These are phyloP conservation scores for Argentina silus DNA, from an alignment of 2,797 vertebrate genomes.

Conservation along the genomic window DNA sequence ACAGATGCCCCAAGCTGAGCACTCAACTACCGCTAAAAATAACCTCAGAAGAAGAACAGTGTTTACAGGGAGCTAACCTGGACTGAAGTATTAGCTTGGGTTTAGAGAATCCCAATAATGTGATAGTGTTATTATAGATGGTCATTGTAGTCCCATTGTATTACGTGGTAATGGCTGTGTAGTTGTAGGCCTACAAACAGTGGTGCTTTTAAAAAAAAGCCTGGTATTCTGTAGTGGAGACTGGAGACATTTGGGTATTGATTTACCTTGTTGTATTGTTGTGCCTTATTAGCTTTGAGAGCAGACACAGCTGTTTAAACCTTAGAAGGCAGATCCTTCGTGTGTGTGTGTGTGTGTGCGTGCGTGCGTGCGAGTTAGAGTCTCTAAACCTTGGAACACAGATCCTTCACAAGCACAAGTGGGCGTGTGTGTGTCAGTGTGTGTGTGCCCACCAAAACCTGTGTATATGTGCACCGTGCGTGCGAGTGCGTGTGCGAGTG, in stretches of 20 bases:
- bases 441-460: neutral
- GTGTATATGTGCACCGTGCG: neutral
- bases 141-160: too few species aligned
- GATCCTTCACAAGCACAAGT: too few species aligned
- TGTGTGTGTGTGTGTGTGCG: neutral
- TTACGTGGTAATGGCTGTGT: too few species aligned
- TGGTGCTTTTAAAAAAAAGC: too few species aligned
- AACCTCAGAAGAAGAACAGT: slow-evolving; percentile 18
- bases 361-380: neutral
- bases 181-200: too few species aligned
- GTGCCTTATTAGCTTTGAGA: too few species aligned
- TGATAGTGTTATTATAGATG: too few species aligned
- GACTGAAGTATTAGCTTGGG: neutral
- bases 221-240: too few species aligned
- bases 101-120: neutral
- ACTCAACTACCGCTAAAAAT: slow-evolving; percentile 31
- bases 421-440: neutral
- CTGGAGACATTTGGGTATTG: too few species aligned
- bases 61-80: neutral
- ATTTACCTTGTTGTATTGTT: too few species aligned
- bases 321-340: neutral
- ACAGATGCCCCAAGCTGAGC: slow-evolving; percentile 35
- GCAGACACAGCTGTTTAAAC: too few species aligned
- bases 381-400: too few species aligned
- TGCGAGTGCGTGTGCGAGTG: neutral